Conservation (phyloP, 1,140 invertebrate species). For the Ceratosolen fusciceps region DNA sequence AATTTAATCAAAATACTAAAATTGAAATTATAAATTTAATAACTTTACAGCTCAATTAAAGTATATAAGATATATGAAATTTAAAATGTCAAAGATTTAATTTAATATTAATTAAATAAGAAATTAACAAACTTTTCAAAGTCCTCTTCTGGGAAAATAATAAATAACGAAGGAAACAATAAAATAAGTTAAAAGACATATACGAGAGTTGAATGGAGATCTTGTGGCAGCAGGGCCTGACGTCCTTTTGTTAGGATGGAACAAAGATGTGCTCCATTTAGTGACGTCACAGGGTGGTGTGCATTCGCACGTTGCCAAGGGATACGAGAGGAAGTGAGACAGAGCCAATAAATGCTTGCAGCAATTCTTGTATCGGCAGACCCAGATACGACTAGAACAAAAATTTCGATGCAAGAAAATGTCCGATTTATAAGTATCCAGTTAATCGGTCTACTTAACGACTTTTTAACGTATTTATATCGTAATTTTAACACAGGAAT, state of each 20-base stretch:
- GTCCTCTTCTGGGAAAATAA: not conserved
- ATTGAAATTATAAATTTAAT: no score
- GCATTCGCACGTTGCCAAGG: conserved; percentile 58
- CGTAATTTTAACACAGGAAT: no score
- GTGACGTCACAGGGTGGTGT: conserved; percentile 54
- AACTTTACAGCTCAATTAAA: no score
- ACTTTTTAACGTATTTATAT: no score
- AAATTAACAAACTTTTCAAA: conserved; percentile 3
- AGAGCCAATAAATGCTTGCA: not conserved
- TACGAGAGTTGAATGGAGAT: conserved; percentile 26
- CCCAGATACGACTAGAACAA: not conserved
- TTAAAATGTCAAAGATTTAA: no score
- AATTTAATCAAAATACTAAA: no score
- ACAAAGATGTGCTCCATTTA: conserved; percentile 65
- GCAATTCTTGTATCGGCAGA: not conserved
- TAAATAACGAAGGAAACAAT: not conserved
- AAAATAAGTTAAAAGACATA: conserved; percentile 1
- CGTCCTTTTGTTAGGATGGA: conserved; percentile 60
- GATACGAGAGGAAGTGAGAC: conserved; percentile 35
- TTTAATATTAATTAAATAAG: not conserved
- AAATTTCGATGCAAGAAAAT: not conserved
- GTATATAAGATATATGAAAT: no score
- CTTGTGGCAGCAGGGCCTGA: conserved; percentile 1
- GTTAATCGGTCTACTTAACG: no score
- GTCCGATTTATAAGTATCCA: no score